Evolutionary conservation across 2,797 vertebrate genomes (phyloP).

Genomic region (Lithobates sylvaticus): DNA sequence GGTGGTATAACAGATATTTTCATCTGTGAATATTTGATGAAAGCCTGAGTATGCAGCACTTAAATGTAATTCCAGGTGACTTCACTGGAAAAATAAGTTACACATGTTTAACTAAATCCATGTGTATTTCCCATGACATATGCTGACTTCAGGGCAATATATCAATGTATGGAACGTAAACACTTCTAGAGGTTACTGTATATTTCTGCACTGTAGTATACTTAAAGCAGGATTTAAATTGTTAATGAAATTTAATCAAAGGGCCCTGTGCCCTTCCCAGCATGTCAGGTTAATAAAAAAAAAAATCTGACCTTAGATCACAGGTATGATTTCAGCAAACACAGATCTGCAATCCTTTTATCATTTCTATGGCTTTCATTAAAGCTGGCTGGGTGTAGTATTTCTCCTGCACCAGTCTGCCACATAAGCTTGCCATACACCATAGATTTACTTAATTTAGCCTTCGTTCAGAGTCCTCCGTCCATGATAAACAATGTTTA

Average conservation of each 20-base stretch:
- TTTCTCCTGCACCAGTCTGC: too few species aligned
- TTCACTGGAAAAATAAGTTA: constrained; percentile 43
- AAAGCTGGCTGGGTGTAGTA: too few species aligned
- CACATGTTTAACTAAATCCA: constrained; percentile 33
- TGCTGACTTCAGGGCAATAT: background rate
- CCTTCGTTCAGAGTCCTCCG: too few species aligned
- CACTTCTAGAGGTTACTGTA: background rate
- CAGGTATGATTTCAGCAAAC: background rate
- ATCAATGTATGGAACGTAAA: background rate
- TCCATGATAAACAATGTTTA: too few species aligned
- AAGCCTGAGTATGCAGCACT: constrained; percentile 1
- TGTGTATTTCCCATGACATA: constrained; percentile 33
- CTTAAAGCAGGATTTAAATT: background rate
- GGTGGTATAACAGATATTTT: background rate
- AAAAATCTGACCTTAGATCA: background rate
- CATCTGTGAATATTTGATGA: background rate
- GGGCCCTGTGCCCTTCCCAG: background rate
- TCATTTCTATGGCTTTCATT: background rate
- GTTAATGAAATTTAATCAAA: background rate
- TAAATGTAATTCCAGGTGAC: constrained; percentile 28
- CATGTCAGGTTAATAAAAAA: background rate
- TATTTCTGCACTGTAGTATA: background rate
- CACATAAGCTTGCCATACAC: too few species aligned
- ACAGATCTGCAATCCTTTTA: background rate
- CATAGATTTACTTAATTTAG: too few species aligned